Percentiles rank a stretch among this genome's conserved stretches.
These are phyloP conservation scores for Doryteuthis pealeii DNA, from an alignment of 1,140 invertebrate species.

Conservation along the genomic window DNA sequence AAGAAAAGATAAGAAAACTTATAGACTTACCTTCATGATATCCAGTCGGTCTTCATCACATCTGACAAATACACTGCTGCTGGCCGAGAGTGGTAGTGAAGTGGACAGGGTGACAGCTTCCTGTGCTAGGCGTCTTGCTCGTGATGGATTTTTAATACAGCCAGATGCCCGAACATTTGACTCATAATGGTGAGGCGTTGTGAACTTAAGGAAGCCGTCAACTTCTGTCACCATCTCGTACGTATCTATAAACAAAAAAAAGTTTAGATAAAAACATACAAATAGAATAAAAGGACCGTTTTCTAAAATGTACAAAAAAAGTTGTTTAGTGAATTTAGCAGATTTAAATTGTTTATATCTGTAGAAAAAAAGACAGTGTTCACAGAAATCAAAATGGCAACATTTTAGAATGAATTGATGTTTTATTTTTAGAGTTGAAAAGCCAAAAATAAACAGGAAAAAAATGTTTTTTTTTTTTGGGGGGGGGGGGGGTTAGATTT, in stretches of 20 bases:
- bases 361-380: too few species aligned
- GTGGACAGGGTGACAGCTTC: slow-evolving; percentile 95
- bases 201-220: slow-evolving; percentile 75
- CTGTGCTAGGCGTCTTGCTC: slow-evolving; percentile 90
- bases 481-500: too few species aligned
- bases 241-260: slow-evolving; percentile 68
- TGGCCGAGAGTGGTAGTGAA: slow-evolving; percentile 87
- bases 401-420: too few species aligned
- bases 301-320: neutral
- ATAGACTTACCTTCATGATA: slow-evolving; percentile 80
- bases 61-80: slow-evolving; percentile 92
- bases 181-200: slow-evolving; percentile 89
- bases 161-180: slow-evolving; percentile 82
- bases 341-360: too few species aligned
- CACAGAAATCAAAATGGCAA: too few species aligned
- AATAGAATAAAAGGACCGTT: neutral
- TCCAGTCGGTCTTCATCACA: slow-evolving; percentile 92
- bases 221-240: slow-evolving; percentile 87
- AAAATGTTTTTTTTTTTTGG: too few species aligned
- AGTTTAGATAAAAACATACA: too few species aligned
- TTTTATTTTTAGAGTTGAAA: too few species aligned
- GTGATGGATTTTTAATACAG: slow-evolving; percentile 76
- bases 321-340: too few species aligned
- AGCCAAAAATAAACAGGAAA: too few species aligned
- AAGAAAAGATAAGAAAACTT: too few species aligned